Conservation (phyloP, 2,888 invertebrate species). For the Hoplodrina blanda region DNA sequence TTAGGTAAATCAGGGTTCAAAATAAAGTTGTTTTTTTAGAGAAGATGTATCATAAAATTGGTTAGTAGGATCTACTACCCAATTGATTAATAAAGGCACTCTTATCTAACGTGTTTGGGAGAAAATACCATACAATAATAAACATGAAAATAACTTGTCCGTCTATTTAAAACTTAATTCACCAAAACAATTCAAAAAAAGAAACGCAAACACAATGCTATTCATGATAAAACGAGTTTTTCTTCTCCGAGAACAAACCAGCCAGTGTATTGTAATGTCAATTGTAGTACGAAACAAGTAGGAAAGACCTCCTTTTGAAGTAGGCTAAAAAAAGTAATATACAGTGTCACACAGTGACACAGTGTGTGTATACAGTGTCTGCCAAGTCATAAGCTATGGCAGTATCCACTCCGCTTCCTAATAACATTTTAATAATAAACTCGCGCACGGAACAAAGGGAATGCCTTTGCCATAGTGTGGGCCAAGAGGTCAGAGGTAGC, state of each 20-base stretch:
- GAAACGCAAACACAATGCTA: slow-evolving; percentile 43
- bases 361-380: slow-evolving; percentile 68
- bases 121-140: too few relatives aligned
- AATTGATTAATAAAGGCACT: too few relatives aligned
- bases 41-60: too few relatives aligned
- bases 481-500: slow-evolving; percentile 50
- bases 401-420: slow-evolving; percentile 74
- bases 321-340: slow-evolving; percentile 66
- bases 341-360: too few relatives aligned
- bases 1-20: too few relatives aligned
- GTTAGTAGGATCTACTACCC: too few relatives aligned
- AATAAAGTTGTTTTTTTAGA: too few relatives aligned
- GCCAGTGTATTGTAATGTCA: slow-evolving; percentile 59
- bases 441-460: slow-evolving; percentile 73
- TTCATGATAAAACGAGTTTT: slow-evolving; percentile 50
- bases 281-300: slow-evolving; percentile 48
- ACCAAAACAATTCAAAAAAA: slow-evolving; percentile 24
- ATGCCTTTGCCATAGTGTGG: slow-evolving; percentile 59
- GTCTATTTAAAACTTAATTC: slow-evolving; percentile 1
- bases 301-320: slow-evolving; percentile 59
- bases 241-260: slow-evolving; percentile 45
- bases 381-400: slow-evolving; percentile 70
- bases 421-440: slow-evolving; percentile 87
- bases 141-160: background rate
- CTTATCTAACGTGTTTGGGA: too few relatives aligned